Evolutionary conservation across 2,888 invertebrate genomes (phyloP), one percentile per base, ranked within the genome.

Genomic region (Tryphoninae sp.): DNA sequence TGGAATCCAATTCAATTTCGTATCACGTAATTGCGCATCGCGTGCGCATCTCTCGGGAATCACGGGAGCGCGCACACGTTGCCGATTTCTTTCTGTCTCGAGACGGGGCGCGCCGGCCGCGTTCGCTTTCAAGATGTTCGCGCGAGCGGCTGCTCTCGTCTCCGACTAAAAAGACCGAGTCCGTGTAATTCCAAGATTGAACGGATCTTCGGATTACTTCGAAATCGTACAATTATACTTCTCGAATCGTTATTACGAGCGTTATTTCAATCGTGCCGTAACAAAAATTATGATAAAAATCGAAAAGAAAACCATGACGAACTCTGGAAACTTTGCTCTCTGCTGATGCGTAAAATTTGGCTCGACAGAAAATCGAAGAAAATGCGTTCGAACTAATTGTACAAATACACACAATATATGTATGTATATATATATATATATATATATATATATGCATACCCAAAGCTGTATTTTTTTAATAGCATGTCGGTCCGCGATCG

Each of bases 21-120:
- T 78, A 82, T 82, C 80, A 75, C 80, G 82, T 84, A 84, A 84
- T 84, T 84, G 84, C 72, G 82, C 78, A 80, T 83, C 81, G 81
- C 82, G 82, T 81, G 81, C 79, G 76, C 82, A 79, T 73, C 75
- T 59, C 78, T 69, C 51, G 19, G 82, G 51, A 69, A 23, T 33
- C 58, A 62, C 74, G 23, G 55, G 42, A 53, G 55, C 53, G 65
- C 64, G 22, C 69, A 69, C 62, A 67, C 51, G 69, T 59, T 26
- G 68, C 68, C 78, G 67, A 78, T 78, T 69, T 67, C 58, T 71
- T 45, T 45, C 53, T 33, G 33, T 33, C 33, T 33, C 33, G 33
- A 33, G 33, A 33, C 33, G 33, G 33, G 33, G 13, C n/a, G 8
- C 19, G 65, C 49, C 45, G 16, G 42, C 49, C 49, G 55, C 61